Conservation (phyloP, 2,888 invertebrate species). For the Melieria crassipennis region DNA sequence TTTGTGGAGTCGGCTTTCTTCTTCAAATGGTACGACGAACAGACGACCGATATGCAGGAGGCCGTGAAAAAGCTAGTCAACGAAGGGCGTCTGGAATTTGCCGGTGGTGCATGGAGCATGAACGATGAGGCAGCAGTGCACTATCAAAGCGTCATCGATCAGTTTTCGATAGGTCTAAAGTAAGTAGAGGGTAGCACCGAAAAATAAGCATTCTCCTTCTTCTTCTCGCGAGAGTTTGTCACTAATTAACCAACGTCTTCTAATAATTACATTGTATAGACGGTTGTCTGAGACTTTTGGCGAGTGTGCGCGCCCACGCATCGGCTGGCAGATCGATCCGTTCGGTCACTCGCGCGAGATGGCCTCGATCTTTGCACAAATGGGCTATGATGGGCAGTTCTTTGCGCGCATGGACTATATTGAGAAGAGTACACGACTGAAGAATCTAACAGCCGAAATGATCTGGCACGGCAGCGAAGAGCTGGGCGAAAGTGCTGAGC, state of each 20-base stretch:
- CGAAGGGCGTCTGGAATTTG: constrained; percentile 79
- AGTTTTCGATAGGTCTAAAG: constrained; percentile 76
- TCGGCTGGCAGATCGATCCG: constrained; percentile 89
- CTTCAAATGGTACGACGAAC: constrained; percentile 85
- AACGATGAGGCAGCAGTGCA: constrained; percentile 80
- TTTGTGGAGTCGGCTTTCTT: constrained; percentile 90
- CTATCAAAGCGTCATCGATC: constrained; percentile 77
- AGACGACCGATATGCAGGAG: constrained; percentile 69
- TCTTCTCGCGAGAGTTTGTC: neutral
- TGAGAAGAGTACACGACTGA: constrained; percentile 75
- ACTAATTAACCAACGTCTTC: too few relatives aligned
- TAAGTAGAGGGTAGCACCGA: constrained; percentile 48
- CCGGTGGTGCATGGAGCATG: constrained; percentile 86
- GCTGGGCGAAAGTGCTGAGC: constrained; percentile 71
- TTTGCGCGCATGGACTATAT: constrained; percentile 88
- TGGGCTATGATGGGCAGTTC: constrained; percentile 90
- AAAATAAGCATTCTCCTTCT: neutral
- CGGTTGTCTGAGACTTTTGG: constrained; percentile 76
- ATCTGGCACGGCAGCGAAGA: constrained; percentile 82
- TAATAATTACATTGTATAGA: constrained; percentile 57
- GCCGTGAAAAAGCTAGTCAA: constrained; percentile 75
- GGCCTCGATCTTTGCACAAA: constrained; percentile 80
- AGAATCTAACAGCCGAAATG: constrained; percentile 77
- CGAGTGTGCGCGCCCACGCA: constrained; percentile 77
- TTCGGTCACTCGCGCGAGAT: constrained; percentile 90